Conservation (phyloP, 2,888 invertebrate genomes). For the Druceiella hillmani region DNA sequence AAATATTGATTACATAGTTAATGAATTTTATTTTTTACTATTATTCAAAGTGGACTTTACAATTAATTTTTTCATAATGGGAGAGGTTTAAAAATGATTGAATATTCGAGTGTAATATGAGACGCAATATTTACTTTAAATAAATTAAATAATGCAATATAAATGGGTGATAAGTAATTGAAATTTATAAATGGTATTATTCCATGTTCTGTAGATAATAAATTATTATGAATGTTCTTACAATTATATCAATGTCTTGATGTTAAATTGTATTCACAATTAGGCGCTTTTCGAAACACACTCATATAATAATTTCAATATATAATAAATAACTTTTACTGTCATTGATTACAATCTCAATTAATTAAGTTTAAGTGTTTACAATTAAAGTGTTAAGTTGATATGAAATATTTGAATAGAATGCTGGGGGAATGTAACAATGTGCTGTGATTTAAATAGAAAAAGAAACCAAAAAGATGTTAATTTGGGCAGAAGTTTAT, state of each 20-base stretch:
- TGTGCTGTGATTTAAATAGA: slow-evolving; percentile 23
- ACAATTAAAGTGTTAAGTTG: too few species aligned
- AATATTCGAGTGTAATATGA: slow-evolving; percentile 13
- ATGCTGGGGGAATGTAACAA: neutral
- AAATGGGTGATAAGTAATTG: slow-evolving; percentile 22
- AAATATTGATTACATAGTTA: too few species aligned
- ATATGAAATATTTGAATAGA: too few species aligned
- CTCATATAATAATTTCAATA: neutral
- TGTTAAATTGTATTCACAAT: neutral
- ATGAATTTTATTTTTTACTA: too few species aligned
- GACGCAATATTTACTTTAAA: slow-evolving; percentile 15
- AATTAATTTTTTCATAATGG: slow-evolving; percentile 2
- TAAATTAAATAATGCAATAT: slow-evolving; percentile 21
- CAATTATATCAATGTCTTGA: neutral
- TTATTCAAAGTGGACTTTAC: slow-evolving; percentile 1
- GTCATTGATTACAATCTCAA: too few species aligned
- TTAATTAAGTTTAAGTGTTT: too few species aligned
- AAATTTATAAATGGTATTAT: slow-evolving; percentile 13
- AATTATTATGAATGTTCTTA: slow-evolving; percentile 1
- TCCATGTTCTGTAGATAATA: neutral
- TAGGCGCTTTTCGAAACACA: slow-evolving; percentile 1
- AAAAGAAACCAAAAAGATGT: slow-evolving; percentile 10
- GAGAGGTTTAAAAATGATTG: neutral
- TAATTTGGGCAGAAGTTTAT: slow-evolving; percentile 30
- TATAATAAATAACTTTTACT: too few species aligned